Percentiles rank a stretch among this genome's conserved stretches.
phyloP scores from a whole-genome alignment of 2,888 invertebrate genomes.

The Proisotoma minuta region DNA sequence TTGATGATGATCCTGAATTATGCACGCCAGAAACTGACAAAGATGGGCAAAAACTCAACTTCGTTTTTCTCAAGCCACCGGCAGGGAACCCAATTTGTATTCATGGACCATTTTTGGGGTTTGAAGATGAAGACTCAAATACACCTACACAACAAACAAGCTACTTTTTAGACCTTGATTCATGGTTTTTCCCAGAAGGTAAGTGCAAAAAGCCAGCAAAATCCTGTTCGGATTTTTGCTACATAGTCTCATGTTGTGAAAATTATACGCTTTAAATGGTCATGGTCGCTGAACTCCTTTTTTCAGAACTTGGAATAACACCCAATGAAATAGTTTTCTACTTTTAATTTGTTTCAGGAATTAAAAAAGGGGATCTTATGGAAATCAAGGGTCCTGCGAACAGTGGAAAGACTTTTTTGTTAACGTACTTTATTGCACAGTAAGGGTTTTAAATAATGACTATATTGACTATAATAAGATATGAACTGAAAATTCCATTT shows the following conservation, averaged over 20 bases:
- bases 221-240: too few species aligned
- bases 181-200: slow-evolving; percentile 35
- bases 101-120: slow-evolving; percentile 10
- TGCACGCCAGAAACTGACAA: too few species aligned
- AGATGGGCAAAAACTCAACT: too few species aligned
- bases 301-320: not conserved
- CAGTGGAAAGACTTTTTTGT: slow-evolving; percentile 38
- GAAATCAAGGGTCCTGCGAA: slow-evolving; percentile 35
- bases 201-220: too few species aligned
- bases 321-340: not conserved
- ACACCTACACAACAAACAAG: not conserved
- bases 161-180: slow-evolving; percentile 25
- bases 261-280: not conserved
- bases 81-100: not conserved
- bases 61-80: not conserved
- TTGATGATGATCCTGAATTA: too few species aligned
- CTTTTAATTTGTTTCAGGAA: slow-evolving; percentile 23
- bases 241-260: too few species aligned
- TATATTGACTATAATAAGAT: too few species aligned
- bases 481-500: not conserved
- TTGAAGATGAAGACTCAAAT: slow-evolving; percentile 14
- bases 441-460: too few species aligned
- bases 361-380: slow-evolving; percentile 33
- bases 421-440: slow-evolving; percentile 42
- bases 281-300: not conserved